Conservation (phyloP, 2,113 vertebrate species). For the Chascanopsetta lugubris region DNA sequence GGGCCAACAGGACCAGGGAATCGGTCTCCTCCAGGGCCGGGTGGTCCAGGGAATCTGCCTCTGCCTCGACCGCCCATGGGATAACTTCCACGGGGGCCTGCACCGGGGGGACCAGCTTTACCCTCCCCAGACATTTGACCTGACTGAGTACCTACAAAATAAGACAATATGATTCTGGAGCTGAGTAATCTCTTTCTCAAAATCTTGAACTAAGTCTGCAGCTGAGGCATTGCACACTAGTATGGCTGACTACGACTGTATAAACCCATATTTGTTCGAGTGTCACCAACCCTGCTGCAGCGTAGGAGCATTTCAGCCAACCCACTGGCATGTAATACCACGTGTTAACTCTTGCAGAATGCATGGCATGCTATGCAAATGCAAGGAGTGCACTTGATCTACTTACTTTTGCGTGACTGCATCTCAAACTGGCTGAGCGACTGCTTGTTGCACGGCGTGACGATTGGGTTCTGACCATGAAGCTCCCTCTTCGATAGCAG, state of each 20-base stretch:
- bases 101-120: slow-evolving; percentile 95
- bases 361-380: neutral
- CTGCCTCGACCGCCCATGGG: slow-evolving; percentile 92
- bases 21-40: slow-evolving; percentile 92
- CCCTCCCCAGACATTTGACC: slow-evolving; percentile 99
- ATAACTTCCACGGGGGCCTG: slow-evolving; percentile 89
- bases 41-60: slow-evolving; percentile 91
- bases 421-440: slow-evolving; percentile 99
- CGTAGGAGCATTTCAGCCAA: neutral
- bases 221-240: too few relatives aligned
- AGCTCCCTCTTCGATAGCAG: slow-evolving; percentile 96
- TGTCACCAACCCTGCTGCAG: too few relatives aligned
- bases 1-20: slow-evolving; percentile 94
- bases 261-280: too few relatives aligned
- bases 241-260: too few relatives aligned
- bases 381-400: neutral
- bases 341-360: neutral
- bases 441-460: slow-evolving; percentile 98
- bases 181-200: neutral
- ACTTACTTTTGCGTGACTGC: slow-evolving; percentile 99
- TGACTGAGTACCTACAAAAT: slow-evolving; percentile 88
- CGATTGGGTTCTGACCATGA: slow-evolving; percentile 97
- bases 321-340: neutral
- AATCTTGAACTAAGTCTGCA: neutral
- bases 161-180: neutral